These are phyloP conservation scores for Cyprinodon tularosa DNA, from an alignment of 2,113 vertebrate species.

Conservation along the genomic window DNA sequence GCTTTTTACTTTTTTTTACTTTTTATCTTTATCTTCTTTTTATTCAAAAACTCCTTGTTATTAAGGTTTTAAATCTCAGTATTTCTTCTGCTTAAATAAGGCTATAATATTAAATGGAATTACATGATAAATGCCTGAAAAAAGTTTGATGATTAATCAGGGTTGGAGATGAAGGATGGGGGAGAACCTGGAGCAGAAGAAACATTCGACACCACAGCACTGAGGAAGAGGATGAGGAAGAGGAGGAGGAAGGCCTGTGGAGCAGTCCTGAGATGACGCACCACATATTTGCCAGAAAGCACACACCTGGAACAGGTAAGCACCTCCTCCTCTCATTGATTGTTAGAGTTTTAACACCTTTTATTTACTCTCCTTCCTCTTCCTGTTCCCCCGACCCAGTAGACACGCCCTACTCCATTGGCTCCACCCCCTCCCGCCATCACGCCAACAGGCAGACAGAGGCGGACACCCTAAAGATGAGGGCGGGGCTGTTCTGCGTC, in stretches of 20 bases:
- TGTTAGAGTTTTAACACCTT: background rate
- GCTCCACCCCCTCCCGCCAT: slow-evolving; percentile 43
- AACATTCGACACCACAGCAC: slow-evolving; percentile 54
- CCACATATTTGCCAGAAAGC: slow-evolving; percentile 20
- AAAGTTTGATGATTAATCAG: slow-evolving; percentile 1
- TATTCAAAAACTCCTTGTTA: no score
- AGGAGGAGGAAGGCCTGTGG: slow-evolving; percentile 49
- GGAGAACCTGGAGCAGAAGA: slow-evolving; percentile 45
- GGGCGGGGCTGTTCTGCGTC: slow-evolving; percentile 90
- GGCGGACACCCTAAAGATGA: slow-evolving; percentile 85
- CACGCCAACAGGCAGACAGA: slow-evolving; percentile 82
- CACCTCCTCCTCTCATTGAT: background rate
- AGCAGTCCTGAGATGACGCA: slow-evolving; percentile 47
- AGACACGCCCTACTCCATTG: slow-evolving; percentile 27
- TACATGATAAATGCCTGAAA: no score
- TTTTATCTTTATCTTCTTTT: no score
- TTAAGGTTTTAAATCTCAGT: no score
- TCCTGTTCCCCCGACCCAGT: background rate
- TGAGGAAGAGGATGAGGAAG: slow-evolving; percentile 55
- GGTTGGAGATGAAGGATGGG: slow-evolving; percentile 28
- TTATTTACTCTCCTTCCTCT: background rate
- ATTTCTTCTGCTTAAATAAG: no score
- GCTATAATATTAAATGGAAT: no score
- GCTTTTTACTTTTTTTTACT: no score
- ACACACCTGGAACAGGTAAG: slow-evolving; percentile 56